Conservation (phyloP, 2,113 vertebrate species). For the Nesoenas mayeri region DNA sequence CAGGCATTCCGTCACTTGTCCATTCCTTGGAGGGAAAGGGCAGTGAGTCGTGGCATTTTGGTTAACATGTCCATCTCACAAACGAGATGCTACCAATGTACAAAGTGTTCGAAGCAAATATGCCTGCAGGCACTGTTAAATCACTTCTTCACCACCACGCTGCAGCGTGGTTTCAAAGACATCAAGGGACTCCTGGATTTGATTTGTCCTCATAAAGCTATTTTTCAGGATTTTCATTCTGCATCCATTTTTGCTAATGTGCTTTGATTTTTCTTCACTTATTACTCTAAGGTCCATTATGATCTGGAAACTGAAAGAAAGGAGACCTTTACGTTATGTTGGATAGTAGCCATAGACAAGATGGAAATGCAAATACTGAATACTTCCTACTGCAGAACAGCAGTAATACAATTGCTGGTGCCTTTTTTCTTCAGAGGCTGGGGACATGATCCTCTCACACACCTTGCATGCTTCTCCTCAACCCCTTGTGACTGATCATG, state of each 20-base stretch:
- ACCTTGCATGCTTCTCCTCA: background rate
- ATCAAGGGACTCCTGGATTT: background rate
- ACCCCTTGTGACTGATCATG: background rate
- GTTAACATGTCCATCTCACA: background rate
- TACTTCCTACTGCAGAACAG: background rate
- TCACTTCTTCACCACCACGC: background rate
- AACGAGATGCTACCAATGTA: background rate
- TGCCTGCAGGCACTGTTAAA: background rate
- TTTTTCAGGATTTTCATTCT: background rate
- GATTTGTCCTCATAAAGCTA: background rate
- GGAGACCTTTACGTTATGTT: background rate
- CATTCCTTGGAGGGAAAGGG: background rate
- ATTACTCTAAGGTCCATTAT: background rate
- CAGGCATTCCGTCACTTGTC: background rate
- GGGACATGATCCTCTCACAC: background rate
- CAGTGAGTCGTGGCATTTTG: fast-evolving
- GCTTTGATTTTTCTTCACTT: background rate
- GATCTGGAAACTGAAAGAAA: background rate
- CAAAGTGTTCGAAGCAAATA: background rate
- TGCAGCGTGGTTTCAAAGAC: background rate
- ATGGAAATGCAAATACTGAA: background rate
- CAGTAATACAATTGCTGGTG: background rate
- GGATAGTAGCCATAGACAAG: background rate
- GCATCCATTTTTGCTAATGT: background rate
- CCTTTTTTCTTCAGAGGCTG: background rate